A percentile compares a stretch with the other conserved stretches of the same genome.
phyloP scores from a whole-genome alignment of 1,140 invertebrate genomes.

The Medauroidea extradentata region DNA sequence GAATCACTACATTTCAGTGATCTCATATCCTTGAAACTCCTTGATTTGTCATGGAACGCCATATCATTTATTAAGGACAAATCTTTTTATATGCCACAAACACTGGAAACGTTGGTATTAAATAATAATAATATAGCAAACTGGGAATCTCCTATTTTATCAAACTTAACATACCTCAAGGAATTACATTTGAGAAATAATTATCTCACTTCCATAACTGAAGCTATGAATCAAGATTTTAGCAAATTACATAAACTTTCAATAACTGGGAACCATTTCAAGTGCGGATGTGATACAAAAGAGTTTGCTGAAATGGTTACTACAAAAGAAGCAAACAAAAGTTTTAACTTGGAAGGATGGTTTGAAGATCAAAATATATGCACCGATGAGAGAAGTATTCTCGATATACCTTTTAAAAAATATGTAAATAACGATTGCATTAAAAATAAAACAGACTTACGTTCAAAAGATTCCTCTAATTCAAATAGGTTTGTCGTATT shows the following conservation, averaged over 20 bases:
- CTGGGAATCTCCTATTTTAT: constrained; percentile 17
- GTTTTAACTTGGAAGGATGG: not conserved
- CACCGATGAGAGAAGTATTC: not conserved
- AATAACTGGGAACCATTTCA: constrained; percentile 48
- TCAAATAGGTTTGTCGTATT: too few species aligned
- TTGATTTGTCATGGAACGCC: constrained; percentile 49
- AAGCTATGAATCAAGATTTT: constrained; percentile 29
- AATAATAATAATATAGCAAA: constrained; percentile 51
- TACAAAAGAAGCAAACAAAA: not conserved
- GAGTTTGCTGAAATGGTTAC: constrained; percentile 44
- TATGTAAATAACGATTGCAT: not conserved
- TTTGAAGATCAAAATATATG: constrained; percentile 5
- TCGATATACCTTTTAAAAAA: constrained; percentile 1
- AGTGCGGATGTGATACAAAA: constrained; percentile 48
- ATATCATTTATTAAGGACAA: constrained; percentile 46
- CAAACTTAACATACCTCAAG: constrained; percentile 40
- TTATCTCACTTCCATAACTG: constrained; percentile 8
- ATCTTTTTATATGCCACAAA: constrained; percentile 37
- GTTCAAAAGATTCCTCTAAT: too few species aligned
- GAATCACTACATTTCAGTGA: constrained; percentile 18
- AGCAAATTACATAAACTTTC: constrained; percentile 39
- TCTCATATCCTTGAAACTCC: constrained; percentile 41
- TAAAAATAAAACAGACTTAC: not conserved
- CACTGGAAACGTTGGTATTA: constrained; percentile 43
- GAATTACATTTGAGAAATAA: constrained; percentile 40